These are phyloP conservation scores for Allobates femoralis DNA, from an alignment of 2,797 vertebrate genomes.

Conservation along the genomic window DNA sequence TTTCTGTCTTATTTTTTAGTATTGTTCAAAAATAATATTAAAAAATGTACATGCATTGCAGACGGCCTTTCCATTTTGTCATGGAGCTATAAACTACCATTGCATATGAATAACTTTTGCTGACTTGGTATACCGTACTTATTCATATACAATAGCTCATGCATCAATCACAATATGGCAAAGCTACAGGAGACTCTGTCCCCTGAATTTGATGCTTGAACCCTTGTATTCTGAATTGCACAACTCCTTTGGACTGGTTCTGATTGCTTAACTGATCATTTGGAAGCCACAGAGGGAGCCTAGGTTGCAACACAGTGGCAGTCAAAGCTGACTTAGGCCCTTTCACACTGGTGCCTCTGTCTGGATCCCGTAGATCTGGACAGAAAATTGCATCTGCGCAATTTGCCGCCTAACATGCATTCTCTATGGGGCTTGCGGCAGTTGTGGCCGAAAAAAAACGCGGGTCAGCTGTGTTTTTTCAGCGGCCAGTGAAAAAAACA, in stretches of 20 bases:
- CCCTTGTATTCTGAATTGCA: too few relatives aligned
- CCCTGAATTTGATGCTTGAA: background rate
- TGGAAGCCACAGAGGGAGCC: background rate
- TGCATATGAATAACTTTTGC: background rate
- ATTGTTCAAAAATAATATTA: background rate
- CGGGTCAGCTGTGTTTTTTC: too few relatives aligned
- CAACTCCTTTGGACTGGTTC: background rate
- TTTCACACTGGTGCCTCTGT: too few relatives aligned
- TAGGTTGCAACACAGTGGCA: background rate
- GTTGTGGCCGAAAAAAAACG: too few relatives aligned
- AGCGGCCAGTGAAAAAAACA: too few relatives aligned
- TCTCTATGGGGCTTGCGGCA: too few relatives aligned
- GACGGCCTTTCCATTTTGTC: conserved; percentile 15
- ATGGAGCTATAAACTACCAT: background rate
- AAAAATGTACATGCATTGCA: background rate
- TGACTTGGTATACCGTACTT: too few relatives aligned
- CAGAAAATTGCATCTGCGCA: too few relatives aligned
- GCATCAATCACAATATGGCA: background rate
- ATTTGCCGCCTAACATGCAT: too few relatives aligned
- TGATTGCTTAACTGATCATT: background rate
- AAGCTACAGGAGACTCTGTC: background rate
- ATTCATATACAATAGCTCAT: background rate
- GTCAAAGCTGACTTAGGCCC: background rate
- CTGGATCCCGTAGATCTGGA: too few relatives aligned
- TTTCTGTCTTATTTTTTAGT: background rate